Conservation (phyloP, 2,888 invertebrate genomes). For the Palloptera scutellata region DNA sequence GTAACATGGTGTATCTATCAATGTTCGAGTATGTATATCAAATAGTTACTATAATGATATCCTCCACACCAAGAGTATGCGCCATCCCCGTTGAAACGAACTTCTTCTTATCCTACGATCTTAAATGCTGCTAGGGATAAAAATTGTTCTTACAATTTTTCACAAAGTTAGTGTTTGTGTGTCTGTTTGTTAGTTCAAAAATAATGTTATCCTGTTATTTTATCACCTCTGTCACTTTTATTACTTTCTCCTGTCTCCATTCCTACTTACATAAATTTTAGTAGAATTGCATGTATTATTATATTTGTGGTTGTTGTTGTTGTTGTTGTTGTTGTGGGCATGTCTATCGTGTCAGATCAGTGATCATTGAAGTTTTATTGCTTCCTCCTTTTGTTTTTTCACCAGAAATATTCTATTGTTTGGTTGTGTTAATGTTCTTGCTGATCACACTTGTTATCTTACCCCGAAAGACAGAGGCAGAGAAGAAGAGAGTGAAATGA, state of each 20-base stretch:
- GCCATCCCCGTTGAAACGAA: too few relatives aligned
- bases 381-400: slow-evolving; percentile 45
- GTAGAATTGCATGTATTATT: slow-evolving; percentile 43
- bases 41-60: slow-evolving; percentile 23
- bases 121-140: background rate
- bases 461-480: too few relatives aligned
- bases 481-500: too few relatives aligned
- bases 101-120: background rate
- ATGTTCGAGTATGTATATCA: background rate
- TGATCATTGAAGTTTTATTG: slow-evolving; percentile 53
- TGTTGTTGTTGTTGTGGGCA: slow-evolving; percentile 32
- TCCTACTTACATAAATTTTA: background rate
- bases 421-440: too few relatives aligned
- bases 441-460: too few relatives aligned
- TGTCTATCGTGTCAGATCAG: slow-evolving; percentile 51
- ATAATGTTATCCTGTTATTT: slow-evolving; percentile 58
- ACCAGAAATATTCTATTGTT: background rate
- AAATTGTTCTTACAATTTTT: background rate
- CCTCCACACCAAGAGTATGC: slow-evolving; percentile 2
- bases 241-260: slow-evolving; percentile 31
- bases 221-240: slow-evolving; percentile 51
- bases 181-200: slow-evolving; percentile 36
- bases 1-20: background rate
- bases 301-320: slow-evolving; percentile 48
- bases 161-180: background rate